A percentile compares a stretch with the other conserved stretches of the same genome.
These are phyloP conservation scores for Drosophila histrio DNA, from an alignment of 2,888 invertebrate species.

Conservation along the genomic window DNA sequence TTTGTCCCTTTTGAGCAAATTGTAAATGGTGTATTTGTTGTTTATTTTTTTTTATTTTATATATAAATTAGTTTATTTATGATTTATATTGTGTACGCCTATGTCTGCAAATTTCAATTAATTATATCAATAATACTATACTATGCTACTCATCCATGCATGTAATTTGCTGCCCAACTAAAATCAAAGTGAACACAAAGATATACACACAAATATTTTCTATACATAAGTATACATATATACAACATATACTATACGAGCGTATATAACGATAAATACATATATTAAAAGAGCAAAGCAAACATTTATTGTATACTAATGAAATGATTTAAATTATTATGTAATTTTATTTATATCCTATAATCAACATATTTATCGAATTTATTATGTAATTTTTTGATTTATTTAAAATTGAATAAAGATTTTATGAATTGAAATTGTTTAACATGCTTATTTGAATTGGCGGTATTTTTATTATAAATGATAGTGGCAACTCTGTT, in stretches of 20 bases:
- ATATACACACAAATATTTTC: conserved; percentile 78
- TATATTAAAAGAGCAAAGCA: conserved; percentile 45
- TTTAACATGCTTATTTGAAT: neutral
- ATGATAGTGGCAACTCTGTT: neutral
- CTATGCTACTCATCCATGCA: conserved; percentile 39
- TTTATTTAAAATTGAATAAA: conserved; percentile 76
- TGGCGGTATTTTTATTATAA: neutral
- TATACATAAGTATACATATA: conserved; percentile 40
- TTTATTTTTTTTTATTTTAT: conserved; percentile 5
- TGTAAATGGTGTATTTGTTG: conserved; percentile 57
- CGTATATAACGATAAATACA: conserved; percentile 30
- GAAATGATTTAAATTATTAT: conserved; percentile 66
- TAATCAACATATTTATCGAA: conserved; percentile 78
- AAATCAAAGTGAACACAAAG: conserved; percentile 74
- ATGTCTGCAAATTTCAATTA: conserved; percentile 30
- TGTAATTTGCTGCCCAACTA: conserved; percentile 63
- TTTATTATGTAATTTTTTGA: conserved; percentile 75
- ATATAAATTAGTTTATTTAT: conserved; percentile 38
- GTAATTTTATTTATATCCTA: conserved; percentile 73
- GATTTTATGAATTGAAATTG: conserved; percentile 67
- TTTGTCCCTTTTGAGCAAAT: conserved; percentile 47
- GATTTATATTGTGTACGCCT: conserved; percentile 25
- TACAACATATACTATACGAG: conserved; percentile 24
- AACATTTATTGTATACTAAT: conserved; percentile 67
- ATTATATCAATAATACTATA: conserved; percentile 30